Evolutionary conservation across 2,888 invertebrate species (phyloP), one percentile per base, ranked within the genome.

Genomic region (Phymatocera aterrima): DNA sequence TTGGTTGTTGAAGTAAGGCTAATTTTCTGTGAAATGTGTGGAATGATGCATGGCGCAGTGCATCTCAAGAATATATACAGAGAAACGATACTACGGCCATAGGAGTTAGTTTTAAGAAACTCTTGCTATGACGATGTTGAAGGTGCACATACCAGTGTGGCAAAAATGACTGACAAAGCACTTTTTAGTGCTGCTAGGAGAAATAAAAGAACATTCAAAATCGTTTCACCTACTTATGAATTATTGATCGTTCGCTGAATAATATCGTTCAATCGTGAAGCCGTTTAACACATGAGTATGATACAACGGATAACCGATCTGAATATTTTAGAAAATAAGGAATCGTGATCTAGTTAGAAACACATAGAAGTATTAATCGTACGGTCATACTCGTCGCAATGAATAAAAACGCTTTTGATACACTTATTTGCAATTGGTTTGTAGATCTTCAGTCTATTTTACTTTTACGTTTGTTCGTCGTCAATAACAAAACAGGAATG

Each of bases 1-100:
- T 74, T 94, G 93, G 93, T 60, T 34, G 3, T 51, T 37, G 77
- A 77, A 54, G 64, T 81, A 65, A 79, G 77, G 77, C n/a, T 12
- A 18, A 37, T 28, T n/a, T 40, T 15, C 6, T 15, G 5, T n/a
- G 8, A n/a, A n/a, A 15, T 21, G 15, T 28, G 46, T 51, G 34
- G 15, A n/a, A n/a, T n/a, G n/a, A n/a, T n/a, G n/a, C n/a, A n/a
- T n/a, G n/a, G n/a, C n/a, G n/a, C n/a, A n/a, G n/a, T n/a, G n/a
- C n/a, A n/a, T n/a, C n/a, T n/a, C n/a, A 24, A 28, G 12, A 28
- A 12, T 51, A 21, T 1, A 8, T 57, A 15, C 12, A 28, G 57
- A 57, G 10, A 21, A 28, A 28, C 57, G 57, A 57, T 15, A 57
- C 28, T 10, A 28, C 15, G n/a, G n/a, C n/a, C n/a, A n/a, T 3